These are phyloP conservation scores for Drosophila elegans DNA, from an alignment of 1,140 invertebrate species.

Conservation along the genomic window DNA sequence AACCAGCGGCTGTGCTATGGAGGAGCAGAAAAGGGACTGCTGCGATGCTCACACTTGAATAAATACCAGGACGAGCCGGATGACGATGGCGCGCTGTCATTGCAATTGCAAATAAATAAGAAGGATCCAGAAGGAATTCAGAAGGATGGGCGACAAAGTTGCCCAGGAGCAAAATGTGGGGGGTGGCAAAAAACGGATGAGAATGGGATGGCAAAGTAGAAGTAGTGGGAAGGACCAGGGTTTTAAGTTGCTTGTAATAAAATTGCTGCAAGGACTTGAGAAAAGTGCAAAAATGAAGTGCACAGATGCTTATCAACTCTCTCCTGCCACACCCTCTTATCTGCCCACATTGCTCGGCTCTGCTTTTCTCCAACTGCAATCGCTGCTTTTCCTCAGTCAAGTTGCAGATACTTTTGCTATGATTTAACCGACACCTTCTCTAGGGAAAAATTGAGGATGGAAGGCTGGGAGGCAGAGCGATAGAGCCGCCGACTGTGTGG, in stretches of 20 bases:
- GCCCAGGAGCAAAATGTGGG: constrained; percentile 15
- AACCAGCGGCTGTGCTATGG: constrained; percentile 36
- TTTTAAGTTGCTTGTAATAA: constrained; percentile 81
- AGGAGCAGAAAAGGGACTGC: constrained; percentile 18
- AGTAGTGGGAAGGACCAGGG: constrained; percentile 24
- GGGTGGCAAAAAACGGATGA: neutral
- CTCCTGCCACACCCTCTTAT: neutral
- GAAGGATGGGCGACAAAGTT: constrained; percentile 63
- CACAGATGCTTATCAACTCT: constrained; percentile 76
- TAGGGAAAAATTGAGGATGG: neutral
- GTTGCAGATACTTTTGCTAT: constrained; percentile 60
- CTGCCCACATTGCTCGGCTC: neutral
- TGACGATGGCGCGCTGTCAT: constrained; percentile 71
- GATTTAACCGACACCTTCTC: constrained; percentile 61
- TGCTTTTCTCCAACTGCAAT: constrained; percentile 21
- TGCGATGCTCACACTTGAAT: constrained; percentile 76
- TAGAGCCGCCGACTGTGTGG: constrained; percentile 12
- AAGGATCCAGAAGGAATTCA: constrained; percentile 45
- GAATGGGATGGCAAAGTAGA: neutral
- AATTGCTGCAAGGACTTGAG: constrained; percentile 67
- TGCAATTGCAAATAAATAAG: constrained; percentile 83
- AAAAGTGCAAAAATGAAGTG: constrained; percentile 82
- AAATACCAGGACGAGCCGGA: constrained; percentile 68
- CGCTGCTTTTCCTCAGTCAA: constrained; percentile 21
- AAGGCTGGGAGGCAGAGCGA: neutral